Base-by-base conservation (phyloP, 2,888 invertebrate genomes). In the Kuschelorhynchus macadamiae region DNA sequence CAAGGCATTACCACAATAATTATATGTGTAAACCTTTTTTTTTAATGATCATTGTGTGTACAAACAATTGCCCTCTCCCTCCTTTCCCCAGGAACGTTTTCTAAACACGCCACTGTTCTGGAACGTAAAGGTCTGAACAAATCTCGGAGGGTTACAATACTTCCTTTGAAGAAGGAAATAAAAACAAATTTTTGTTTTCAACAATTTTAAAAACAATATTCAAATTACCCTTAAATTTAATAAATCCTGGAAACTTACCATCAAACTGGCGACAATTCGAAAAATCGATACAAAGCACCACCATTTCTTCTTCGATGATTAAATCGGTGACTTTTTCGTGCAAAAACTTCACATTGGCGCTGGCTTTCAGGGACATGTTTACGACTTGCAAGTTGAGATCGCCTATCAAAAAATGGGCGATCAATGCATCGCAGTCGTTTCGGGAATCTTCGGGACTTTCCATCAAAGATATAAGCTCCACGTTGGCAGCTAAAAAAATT, bases 321-420 rank as follows among this genome's bases (percentile, higher is more conserved):
- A 79, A 63, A 42, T 80, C 77, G 25, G 72, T 71, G 32, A 80
- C 67, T 64, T 76, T 77, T 39, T 75, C 68, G 20, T 75, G 66
- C 20, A 77, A 70, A 30, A 71, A 60, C 8, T 70, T 63, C 12
- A 77, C 18, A 49, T 77, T 70, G 14, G 76, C 74, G 14, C 56
- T 49, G 41, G 70, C 71, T 20, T 73, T 71, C 25, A 79, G 47
- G 52, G 71, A 73, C 66, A 79, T 72, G 73, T 88, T 89, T 66
- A 88, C 83, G 21, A 88, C 74, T 69, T 87, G 81, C 41, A 87
- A 72, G 64, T 85, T 85, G 42, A 85, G 78, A 63, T 85, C 85
- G 78, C 85, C 86, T 33, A 88, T 77, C 49, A 85, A 82, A 80
- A 88, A 88, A 63, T 85, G 86, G 82, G 84, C 72, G 79, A 84